Base-by-base conservation (phyloP, 2,113 vertebrate genomes). In the Oreamnos americanus region DNA sequence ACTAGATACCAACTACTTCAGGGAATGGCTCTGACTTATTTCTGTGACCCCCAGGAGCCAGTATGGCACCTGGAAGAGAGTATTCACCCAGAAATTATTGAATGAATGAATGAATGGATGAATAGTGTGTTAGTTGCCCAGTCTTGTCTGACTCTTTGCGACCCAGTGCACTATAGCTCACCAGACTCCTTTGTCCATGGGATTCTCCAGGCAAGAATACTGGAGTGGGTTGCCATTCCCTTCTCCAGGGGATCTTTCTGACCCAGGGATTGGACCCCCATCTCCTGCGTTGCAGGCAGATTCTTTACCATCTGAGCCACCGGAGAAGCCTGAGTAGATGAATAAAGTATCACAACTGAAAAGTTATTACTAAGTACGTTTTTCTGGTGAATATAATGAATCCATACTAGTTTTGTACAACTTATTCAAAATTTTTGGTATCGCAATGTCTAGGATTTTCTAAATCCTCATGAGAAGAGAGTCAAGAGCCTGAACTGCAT, bases 61-160 rank as follows among this genome's bases (percentile, higher is more conserved):
- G 25, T 15, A n/a, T 1, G 30, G 19, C 7, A 47, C 62, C 57
- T 53, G 26, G 47, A 19, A 49, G 84, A 71, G 19, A 67, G 47
- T 13, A 23, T 14, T 92, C 15, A 25, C 12, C 33, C 28, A 62
- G 49, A 86, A 85, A 83, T 33, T 16, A 30, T n/a, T 43, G 53
- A 58, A 5, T 45, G 28, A 90, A 88, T 91, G 33, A 87, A 33
- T 62, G 30, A 57, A 33, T 36, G 78, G 26, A 23, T 87, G 49
- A 87, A 74, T 30, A 43, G 28, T 74, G 21, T 25, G 71, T 36
- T 36, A 36, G n/a, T 12, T 39, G n/a, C n/a, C 39, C 67, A 71
- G n/a, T 71, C 4, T 0, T 71, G 5, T 71, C 67, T 6, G n/a
- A 23, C 67, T 71, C 67, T 71, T 23, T 71, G 67, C 0, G 0